These are phyloP conservation scores for Drosophila multiciliata DNA, from an alignment of 2,888 invertebrate species.

Conservation along the genomic window DNA sequence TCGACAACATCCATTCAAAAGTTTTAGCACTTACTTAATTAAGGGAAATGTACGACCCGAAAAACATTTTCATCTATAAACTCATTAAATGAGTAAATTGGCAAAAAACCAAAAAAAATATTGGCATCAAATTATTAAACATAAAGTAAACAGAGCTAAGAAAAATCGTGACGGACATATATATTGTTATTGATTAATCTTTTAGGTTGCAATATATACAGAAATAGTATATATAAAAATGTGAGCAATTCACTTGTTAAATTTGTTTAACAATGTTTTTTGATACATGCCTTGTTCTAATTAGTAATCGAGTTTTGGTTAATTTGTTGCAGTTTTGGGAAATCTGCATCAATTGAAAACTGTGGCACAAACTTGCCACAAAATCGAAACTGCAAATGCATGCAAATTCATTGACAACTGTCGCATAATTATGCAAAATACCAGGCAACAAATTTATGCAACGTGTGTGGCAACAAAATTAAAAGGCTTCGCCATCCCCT, in stretches of 20 bases:
- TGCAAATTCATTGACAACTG: slow-evolving; percentile 68
- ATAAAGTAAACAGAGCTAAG: neutral
- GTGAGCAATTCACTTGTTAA: neutral
- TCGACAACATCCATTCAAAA: neutral
- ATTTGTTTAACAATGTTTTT: neutral
- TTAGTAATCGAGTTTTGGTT: slow-evolving; percentile 48
- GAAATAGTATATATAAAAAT: neutral
- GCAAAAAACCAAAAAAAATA: neutral
- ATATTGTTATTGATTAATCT: neutral
- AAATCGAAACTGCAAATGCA: slow-evolving; percentile 33
- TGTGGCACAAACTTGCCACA: slow-evolving; percentile 41
- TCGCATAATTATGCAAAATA: slow-evolving; percentile 65
- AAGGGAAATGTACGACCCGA: neutral
- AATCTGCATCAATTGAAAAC: slow-evolving; percentile 21
- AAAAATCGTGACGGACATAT: neutral
- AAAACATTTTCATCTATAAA: neutral
- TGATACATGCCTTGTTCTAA: slow-evolving; percentile 10
- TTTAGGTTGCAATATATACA: neutral
- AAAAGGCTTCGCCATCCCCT: slow-evolving; percentile 50
- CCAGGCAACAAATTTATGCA: slow-evolving; percentile 67
- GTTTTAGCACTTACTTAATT: neutral
- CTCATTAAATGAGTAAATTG: neutral
- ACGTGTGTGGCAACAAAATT: slow-evolving; percentile 59
- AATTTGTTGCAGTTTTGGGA: slow-evolving; percentile 29
- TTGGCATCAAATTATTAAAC: neutral